Percentiles rank a stretch among this genome's conserved stretches.
Conservation (phyloP, 1,140 invertebrate species). For the Heliconius hermathena region DNA sequence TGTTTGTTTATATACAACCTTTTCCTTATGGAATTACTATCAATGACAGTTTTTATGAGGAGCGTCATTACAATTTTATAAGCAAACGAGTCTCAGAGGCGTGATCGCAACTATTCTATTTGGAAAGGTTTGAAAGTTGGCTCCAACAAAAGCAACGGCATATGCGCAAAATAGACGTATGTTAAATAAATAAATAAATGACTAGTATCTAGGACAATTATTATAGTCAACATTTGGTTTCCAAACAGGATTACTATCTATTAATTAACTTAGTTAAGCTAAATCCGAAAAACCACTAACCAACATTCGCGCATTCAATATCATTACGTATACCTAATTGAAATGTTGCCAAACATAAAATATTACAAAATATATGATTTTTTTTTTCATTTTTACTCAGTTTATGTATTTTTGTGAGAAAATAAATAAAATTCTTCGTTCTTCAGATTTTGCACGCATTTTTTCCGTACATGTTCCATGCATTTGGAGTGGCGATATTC, state of each 20-base stretch:
- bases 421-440: no score
- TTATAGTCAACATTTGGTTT: neutral
- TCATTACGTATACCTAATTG: neutral
- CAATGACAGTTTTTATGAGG: neutral
- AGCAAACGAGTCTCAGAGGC: neutral
- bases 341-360: neutral
- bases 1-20: neutral
- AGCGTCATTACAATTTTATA: neutral
- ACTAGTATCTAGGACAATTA: neutral
- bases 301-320: neutral
- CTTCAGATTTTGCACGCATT: no score
- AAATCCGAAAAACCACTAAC: conserved; percentile 3
- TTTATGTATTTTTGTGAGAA: no score
- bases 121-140: neutral
- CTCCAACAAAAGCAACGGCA: neutral
- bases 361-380: no score
- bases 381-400: no score
- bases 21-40: neutral
- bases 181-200: neutral
- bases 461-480: no score
- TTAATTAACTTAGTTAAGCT: conserved; percentile 14
- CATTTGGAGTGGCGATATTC: no score
- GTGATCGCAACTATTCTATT: neutral
- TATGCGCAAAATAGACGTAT: no score
- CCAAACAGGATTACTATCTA: conserved; percentile 7